These are phyloP conservation scores for Muscidifurax raptorellus DNA, from an alignment of 1,140 invertebrate species.

Conservation along the genomic window DNA sequence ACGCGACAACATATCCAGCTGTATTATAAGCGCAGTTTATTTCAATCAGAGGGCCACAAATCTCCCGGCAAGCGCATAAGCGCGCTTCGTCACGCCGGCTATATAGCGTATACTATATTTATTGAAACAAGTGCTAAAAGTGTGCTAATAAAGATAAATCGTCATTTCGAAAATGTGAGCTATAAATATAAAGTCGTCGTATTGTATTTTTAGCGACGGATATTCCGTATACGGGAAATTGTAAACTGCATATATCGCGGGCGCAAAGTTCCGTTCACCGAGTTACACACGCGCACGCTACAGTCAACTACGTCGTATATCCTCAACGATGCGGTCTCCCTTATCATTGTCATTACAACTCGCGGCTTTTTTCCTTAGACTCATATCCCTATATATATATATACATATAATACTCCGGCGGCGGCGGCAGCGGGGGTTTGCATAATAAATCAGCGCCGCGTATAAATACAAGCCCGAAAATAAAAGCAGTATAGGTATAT, in stretches of 20 bases:
- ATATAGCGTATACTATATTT: slow-evolving; percentile 34
- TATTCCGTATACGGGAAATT: background rate
- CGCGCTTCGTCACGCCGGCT: slow-evolving; percentile 43
- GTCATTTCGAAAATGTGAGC: background rate
- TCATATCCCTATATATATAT: background rate
- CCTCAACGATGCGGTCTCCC: background rate
- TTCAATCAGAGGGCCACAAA: slow-evolving; percentile 66
- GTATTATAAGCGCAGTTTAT: slow-evolving; percentile 60
- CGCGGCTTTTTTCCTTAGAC: background rate
- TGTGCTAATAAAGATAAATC: slow-evolving; percentile 23
- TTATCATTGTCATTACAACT: slow-evolving; percentile 16
- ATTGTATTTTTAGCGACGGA: background rate
- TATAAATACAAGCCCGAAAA: background rate
- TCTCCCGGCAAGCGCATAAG: slow-evolving; percentile 51
- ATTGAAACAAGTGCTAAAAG: slow-evolving; percentile 13
- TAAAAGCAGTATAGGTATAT: background rate
- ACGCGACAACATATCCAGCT: slow-evolving; percentile 1
- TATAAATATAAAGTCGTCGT: background rate
- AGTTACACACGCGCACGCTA: too few relatives aligned
- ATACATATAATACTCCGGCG: background rate
- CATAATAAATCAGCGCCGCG: slow-evolving; percentile 27
- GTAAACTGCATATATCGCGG: too few relatives aligned
- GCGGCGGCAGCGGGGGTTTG: background rate
- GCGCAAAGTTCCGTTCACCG: background rate
- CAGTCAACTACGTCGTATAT: background rate